These are phyloP conservation scores for Drosophila robusta DNA, from an alignment of 2,888 invertebrate species.

Conservation along the genomic window DNA sequence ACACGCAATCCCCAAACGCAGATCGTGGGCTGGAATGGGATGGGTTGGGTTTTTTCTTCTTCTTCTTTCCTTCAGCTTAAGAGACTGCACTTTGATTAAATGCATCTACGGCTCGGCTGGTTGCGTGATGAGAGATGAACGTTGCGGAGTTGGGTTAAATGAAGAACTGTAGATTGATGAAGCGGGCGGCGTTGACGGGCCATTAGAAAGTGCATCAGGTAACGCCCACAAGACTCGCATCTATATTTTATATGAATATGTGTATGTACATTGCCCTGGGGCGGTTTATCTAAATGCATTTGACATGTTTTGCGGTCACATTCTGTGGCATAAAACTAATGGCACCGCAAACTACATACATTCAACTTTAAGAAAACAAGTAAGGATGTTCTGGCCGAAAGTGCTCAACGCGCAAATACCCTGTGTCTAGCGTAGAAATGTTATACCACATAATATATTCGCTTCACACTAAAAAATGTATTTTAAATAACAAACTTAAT, in stretches of 20 bases:
- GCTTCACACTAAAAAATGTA: too few relatives aligned
- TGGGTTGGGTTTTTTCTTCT: not conserved
- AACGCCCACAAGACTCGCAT: conserved; percentile 59
- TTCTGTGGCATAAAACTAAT: conserved; percentile 68
- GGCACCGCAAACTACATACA: conserved; percentile 49
- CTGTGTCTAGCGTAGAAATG: not conserved
- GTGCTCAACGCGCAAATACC: not conserved
- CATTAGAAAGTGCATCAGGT: conserved; percentile 67
- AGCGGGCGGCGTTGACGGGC: conserved; percentile 43
- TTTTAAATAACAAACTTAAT: too few relatives aligned
- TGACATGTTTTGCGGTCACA: conserved; percentile 71
- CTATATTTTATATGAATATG: conserved; percentile 5
- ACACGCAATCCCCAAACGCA: conserved; percentile 66
- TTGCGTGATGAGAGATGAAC: conserved; percentile 60
- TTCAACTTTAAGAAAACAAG: conserved; percentile 4
- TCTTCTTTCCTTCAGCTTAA: not conserved
- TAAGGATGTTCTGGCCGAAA: not conserved
- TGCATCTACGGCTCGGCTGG: conserved; percentile 30
- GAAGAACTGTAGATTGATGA: conserved; percentile 55
- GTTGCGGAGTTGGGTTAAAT: not conserved
- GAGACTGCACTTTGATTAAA: conserved; percentile 60
- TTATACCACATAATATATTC: too few relatives aligned
- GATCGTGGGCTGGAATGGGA: conserved; percentile 21
- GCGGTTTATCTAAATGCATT: conserved; percentile 72
- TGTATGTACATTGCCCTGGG: conserved; percentile 10